These are phyloP conservation scores for Pardalotus punctatus DNA, from an alignment of 2,113 vertebrate genomes.

Conservation along the genomic window DNA sequence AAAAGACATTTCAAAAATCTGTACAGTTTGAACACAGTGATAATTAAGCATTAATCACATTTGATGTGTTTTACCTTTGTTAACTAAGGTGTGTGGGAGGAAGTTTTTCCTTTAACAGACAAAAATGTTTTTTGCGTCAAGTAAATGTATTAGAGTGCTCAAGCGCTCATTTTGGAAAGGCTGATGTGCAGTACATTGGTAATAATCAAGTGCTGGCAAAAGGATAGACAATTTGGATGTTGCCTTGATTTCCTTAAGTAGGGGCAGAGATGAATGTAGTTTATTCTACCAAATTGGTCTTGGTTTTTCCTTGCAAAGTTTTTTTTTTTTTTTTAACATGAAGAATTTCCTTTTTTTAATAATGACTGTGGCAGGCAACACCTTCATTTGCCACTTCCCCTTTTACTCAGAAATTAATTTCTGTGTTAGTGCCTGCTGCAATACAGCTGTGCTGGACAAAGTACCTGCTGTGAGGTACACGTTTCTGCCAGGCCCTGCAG, in stretches of 20 bases:
- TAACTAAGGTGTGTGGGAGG: background rate
- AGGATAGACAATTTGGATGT: background rate
- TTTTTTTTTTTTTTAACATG: background rate
- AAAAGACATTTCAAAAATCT: background rate
- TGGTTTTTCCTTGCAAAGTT: background rate
- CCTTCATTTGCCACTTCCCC: background rate
- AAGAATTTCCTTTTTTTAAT: background rate
- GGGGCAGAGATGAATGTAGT: background rate
- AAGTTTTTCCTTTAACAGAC: background rate
- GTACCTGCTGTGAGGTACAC: fast-evolving
- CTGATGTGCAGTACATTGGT: background rate
- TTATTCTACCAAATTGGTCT: background rate
- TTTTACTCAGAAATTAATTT: background rate
- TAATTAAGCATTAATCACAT: background rate
- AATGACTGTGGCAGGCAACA: background rate
- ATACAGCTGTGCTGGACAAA: background rate
- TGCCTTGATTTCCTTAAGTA: background rate
- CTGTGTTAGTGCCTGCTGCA: background rate
- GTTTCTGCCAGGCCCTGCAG: background rate
- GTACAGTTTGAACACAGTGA: background rate
- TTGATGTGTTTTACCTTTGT: background rate
- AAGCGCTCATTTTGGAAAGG: background rate
- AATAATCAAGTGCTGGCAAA: background rate
- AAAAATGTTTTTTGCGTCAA: background rate
- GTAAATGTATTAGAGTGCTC: background rate